Evolutionary conservation across 2,113 vertebrate species (phyloP), one percentile per base, ranked within the genome.

Genomic region (Dendrocopos noguchii): DNA sequence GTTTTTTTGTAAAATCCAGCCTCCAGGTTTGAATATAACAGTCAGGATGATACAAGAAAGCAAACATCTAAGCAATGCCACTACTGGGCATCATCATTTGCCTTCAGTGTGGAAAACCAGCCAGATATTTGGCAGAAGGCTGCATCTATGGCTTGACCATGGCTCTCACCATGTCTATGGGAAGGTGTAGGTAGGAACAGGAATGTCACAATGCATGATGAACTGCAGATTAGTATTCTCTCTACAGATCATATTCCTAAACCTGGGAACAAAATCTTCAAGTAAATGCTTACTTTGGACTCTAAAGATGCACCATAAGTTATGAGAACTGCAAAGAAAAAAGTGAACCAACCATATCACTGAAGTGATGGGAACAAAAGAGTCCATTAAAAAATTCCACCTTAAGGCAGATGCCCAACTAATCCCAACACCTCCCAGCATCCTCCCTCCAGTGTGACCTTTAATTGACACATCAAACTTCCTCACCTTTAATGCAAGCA

Each of bases 371-470:
- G 10, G 17, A 74, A 83, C 25, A 25, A 4, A 70, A 10, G 22
- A 70, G 28, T 9, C 28, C 33, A 76, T 6, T 9, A 31, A 86
- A 67, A 67, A 20, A 28, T 34, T 33, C 29, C 20, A 67, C 20
- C 21, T 65, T 9, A 25, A 46, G 21, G 50, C 6, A 3, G 50
- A 56, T 0, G 0, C 17, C 22, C 70, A 47, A 3, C 56, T 44
- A 31, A 39, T 11, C 17, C n/a, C 42, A 50, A 24, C 17, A 7
- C 7, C 42, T 57, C 28, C 36, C 74, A 47, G 10, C 0, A 0
- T 34, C 10, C 52, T 36, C 52, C 71, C 65, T 42, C 52, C 61
- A 27, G n/a, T 1, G 0, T 1, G 5, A 8, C 55, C 64, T 70
- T 50, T 22, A 25, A 61, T 1, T 59, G 29, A 72, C 36, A 20